phyloP scores from a whole-genome alignment of 2,113 vertebrate genomes.

The Eidolon helvum region DNA sequence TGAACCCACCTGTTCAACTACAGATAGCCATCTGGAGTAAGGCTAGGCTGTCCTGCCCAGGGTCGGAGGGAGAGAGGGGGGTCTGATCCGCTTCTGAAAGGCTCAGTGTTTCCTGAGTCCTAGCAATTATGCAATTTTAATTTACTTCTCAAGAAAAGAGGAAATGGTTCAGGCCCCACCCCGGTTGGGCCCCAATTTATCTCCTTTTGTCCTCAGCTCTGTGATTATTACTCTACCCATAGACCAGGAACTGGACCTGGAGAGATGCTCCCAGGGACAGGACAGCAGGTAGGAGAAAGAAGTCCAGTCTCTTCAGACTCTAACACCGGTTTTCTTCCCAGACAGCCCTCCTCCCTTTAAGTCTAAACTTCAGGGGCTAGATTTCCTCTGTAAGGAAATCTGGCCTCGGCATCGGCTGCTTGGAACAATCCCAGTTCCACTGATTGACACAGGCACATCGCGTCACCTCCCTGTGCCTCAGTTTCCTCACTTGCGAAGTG shows the following conservation, averaged over 20 bases:
- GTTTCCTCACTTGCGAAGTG: neutral
- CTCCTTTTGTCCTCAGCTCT: too few relatives aligned
- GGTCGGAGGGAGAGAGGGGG: neutral
- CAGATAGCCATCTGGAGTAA: neutral
- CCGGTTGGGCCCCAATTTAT: neutral
- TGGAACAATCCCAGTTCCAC: neutral
- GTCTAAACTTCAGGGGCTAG: too few relatives aligned
- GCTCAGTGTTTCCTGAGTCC: neutral
- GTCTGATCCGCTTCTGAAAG: neutral
- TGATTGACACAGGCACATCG: neutral
- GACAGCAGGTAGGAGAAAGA: neutral
- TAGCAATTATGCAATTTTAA: neutral
- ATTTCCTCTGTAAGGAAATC: neutral
- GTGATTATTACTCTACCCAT: neutral
- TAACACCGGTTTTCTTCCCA: too few relatives aligned
- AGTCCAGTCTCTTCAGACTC: too few relatives aligned
- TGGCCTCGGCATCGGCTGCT: fast-evolving
- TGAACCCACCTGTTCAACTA: neutral
- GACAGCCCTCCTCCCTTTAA: neutral
- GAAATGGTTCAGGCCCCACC: neutral
- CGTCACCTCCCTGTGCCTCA: neutral
- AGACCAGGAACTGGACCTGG: neutral
- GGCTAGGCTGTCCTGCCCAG: neutral
- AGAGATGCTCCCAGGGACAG: neutral
- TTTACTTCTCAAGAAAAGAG: constrained; percentile 8